Conservation (phyloP, 30 jellyfish, hydroid and myxozoan species). For the Sanderia malayensis region DNA sequence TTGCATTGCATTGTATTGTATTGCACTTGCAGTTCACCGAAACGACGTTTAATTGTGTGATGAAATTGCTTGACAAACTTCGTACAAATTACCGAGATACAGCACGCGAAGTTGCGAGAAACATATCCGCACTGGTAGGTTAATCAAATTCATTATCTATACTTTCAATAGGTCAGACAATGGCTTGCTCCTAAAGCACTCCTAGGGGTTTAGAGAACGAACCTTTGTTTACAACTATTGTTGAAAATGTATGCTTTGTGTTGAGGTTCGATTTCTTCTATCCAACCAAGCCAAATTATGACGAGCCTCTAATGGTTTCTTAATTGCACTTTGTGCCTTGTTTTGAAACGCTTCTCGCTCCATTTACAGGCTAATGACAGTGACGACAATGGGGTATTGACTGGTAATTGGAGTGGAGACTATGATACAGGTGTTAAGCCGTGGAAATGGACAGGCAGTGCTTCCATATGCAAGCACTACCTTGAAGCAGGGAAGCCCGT, state of each 20-base stretch:
- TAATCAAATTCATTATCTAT: too few relatives aligned
- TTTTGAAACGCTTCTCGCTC: not conserved
- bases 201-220: too few relatives aligned
- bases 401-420: slow-evolving; percentile 94
- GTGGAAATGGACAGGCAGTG: slow-evolving; percentile 82
- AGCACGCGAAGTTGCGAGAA: slow-evolving; percentile 80
- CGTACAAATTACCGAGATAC: slow-evolving; percentile 56
- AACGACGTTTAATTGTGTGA: slow-evolving; percentile 54
- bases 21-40: slow-evolving; percentile 77
- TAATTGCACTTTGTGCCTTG: not conserved
- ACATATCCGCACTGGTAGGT: slow-evolving; percentile 80
- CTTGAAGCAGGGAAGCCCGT: slow-evolving; percentile 70
- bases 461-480: slow-evolving; percentile 55
- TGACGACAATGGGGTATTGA: slow-evolving; percentile 83
- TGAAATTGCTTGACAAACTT: slow-evolving; percentile 45
- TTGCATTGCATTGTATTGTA: too few relatives aligned
- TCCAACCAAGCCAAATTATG: too few relatives aligned
- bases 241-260: too few relatives aligned
- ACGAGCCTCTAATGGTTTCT: not conserved
- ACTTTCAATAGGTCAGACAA: too few relatives aligned
- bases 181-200: too few relatives aligned
- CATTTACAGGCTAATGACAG: slow-evolving; percentile 59
- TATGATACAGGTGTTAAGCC: slow-evolving; percentile 85
- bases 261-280: too few relatives aligned
- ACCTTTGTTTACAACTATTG: too few relatives aligned